Evolutionary conservation across 1,140 invertebrate species (phyloP).

Genomic region (Goniozus legneri): DNA sequence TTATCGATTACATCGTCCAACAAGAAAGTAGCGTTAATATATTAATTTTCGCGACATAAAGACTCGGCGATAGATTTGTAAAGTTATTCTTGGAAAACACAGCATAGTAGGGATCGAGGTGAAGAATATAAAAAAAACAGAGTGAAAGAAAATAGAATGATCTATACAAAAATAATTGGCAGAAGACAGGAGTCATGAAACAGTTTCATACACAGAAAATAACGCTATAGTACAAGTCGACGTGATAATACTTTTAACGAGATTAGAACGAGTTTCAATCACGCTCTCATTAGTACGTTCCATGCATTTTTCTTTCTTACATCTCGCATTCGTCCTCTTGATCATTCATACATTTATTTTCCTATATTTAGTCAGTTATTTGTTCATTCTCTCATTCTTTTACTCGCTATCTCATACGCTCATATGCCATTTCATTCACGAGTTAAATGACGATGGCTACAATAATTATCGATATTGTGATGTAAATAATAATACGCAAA

Average conservation of each 20-base stretch:
- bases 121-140: constrained; percentile 12
- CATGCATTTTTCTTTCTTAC: background rate
- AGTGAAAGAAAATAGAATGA: constrained; percentile 25
- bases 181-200: constrained; percentile 28
- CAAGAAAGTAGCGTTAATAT: constrained; percentile 42
- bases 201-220: constrained; percentile 25
- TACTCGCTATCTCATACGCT: constrained; percentile 4
- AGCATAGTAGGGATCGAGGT: constrained; percentile 13
- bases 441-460: constrained; percentile 36
- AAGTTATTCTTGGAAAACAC: constrained; percentile 21
- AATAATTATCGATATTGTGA: constrained; percentile 33
- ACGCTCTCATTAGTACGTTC: constrained; percentile 1
- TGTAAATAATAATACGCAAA: constrained; percentile 33
- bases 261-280: constrained; percentile 36
- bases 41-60: constrained; percentile 40
- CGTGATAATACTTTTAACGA: constrained; percentile 48
- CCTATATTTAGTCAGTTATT: background rate
- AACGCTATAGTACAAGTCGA: constrained; percentile 46
- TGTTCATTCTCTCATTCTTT: constrained; percentile 12
- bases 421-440: constrained; percentile 14
- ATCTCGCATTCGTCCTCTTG: background rate
- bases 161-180: constrained; percentile 40
- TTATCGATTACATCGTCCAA: constrained; percentile 42
- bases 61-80: constrained; percentile 17
- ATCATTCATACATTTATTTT: background rate